A percentile compares a stretch with the other conserved stretches of the same genome.
Evolutionary conservation across 2,888 invertebrate species (phyloP).

Genomic region (Drosophila aldrichi): DNA sequence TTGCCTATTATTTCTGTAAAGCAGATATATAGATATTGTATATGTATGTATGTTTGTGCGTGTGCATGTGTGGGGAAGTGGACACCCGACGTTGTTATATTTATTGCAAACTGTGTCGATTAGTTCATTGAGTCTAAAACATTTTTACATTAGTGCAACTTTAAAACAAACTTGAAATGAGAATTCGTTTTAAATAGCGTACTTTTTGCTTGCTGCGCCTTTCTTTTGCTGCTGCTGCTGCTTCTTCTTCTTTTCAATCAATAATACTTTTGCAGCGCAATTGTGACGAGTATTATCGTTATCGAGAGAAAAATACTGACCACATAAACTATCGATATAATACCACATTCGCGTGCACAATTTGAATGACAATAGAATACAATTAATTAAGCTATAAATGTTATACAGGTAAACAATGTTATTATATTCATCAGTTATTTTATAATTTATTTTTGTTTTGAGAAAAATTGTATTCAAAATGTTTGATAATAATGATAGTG

Average conservation of each 20-base stretch:
- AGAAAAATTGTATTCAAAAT: not conserved
- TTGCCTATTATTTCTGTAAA: constrained; percentile 14
- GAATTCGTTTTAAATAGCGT: constrained; percentile 50
- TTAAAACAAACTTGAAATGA: constrained; percentile 21
- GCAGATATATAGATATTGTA: constrained; percentile 8
- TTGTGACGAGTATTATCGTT: constrained; percentile 26
- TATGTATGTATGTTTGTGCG: not conserved
- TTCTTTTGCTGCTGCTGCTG: constrained; percentile 62
- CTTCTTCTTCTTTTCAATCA: constrained; percentile 58
- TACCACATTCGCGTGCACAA: not conserved
- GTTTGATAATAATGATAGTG: not conserved
- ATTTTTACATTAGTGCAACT: constrained; percentile 8
- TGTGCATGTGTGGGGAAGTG: constrained; percentile 14
- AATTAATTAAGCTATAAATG: not conserved
- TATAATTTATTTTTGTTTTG: not conserved
- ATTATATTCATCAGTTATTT: not conserved
- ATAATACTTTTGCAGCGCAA: constrained; percentile 64
- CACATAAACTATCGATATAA: not conserved
- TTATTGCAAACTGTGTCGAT: constrained; percentile 7
- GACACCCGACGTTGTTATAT: not conserved
- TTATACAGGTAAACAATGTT: too few species aligned
- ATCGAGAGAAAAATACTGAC: constrained; percentile 35
- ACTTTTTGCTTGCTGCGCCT: constrained; percentile 68
- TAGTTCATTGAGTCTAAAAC: constrained; percentile 1
- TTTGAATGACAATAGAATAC: constrained; percentile 8